Evolutionary conservation across 2,888 invertebrate species (phyloP).

Genomic region (Crepidodera aurea): DNA sequence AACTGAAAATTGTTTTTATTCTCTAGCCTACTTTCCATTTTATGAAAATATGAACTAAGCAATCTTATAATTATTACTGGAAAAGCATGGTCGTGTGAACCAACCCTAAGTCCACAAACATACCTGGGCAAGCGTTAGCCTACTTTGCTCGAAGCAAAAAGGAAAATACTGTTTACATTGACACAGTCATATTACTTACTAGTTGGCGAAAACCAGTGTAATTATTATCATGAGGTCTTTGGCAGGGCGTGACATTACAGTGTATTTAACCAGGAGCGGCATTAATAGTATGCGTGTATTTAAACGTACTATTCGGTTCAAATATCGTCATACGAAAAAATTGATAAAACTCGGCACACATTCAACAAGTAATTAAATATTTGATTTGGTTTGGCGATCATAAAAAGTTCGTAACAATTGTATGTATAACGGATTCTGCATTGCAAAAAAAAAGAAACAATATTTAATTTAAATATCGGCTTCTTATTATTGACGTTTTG

Average conservation of each 20-base stretch:
- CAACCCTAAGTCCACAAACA: neutral
- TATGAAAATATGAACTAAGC: too few species aligned
- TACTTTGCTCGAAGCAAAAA: neutral
- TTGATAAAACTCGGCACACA: neutral
- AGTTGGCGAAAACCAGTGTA: slow-evolving; percentile 1
- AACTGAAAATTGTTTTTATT: too few species aligned
- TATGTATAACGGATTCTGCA: too few species aligned
- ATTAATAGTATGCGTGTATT: neutral
- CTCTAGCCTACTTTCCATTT: too few species aligned
- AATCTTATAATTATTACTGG: too few species aligned
- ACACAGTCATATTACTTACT: slow-evolving; percentile 4
- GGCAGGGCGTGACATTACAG: neutral
- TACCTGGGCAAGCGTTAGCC: neutral
- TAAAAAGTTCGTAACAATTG: too few species aligned
- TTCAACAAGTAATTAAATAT: neutral
- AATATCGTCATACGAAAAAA: neutral
- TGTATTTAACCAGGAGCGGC: neutral
- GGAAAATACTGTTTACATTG: slow-evolving; percentile 3
- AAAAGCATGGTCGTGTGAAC: neutral
- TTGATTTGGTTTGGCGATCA: neutral
- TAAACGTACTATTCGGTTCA: neutral
- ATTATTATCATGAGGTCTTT: slow-evolving; percentile 6
- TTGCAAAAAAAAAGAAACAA: too few species aligned
- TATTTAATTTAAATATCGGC: too few species aligned
- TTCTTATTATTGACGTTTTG: too few species aligned